These are phyloP conservation scores for Teleogryllus oceanicus DNA, from an alignment of 2,888 invertebrate species.

Conservation along the genomic window DNA sequence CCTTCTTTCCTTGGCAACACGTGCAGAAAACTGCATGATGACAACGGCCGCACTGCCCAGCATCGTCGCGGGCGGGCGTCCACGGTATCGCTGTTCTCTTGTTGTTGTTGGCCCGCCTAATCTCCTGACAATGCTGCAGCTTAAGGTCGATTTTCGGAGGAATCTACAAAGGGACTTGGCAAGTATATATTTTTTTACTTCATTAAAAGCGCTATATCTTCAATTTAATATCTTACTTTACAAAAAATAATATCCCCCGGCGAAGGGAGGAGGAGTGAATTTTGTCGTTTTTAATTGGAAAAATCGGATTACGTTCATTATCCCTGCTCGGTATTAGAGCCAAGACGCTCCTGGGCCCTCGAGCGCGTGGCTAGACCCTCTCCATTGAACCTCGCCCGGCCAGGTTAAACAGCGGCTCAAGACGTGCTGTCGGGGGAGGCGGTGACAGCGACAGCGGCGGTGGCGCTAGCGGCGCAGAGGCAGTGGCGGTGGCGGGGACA, in stretches of 20 bases:
- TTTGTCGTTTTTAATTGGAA: conserved; percentile 51
- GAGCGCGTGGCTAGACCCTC: neutral
- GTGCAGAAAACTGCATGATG: no score
- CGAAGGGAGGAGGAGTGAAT: conserved; percentile 18
- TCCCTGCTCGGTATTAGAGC: conserved; percentile 38
- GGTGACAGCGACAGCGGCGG: neutral
- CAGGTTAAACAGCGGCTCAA: conserved; percentile 22
- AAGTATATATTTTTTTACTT: conserved; percentile 29
- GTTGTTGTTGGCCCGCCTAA: neutral
- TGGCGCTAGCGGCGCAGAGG: neutral
- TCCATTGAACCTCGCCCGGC: conserved; percentile 19
- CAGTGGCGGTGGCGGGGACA: neutral
- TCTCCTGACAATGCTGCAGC: conserved; percentile 9
- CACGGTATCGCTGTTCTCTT: no score
- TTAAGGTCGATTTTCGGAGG: neutral
- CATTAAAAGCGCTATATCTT: conserved; percentile 28
- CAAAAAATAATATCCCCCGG: neutral
- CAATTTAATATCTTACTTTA: conserved; percentile 29
- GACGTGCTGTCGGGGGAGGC: neutral
- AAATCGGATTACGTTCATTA: conserved; percentile 53
- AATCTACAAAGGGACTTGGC: neutral
- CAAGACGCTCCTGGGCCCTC: neutral
- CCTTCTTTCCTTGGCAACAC: no score
- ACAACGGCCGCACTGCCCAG: no score
- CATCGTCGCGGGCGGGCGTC: no score